Base-by-base conservation (phyloP, 2,113 vertebrate species). In the Takifugu bimaculatus region DNA sequence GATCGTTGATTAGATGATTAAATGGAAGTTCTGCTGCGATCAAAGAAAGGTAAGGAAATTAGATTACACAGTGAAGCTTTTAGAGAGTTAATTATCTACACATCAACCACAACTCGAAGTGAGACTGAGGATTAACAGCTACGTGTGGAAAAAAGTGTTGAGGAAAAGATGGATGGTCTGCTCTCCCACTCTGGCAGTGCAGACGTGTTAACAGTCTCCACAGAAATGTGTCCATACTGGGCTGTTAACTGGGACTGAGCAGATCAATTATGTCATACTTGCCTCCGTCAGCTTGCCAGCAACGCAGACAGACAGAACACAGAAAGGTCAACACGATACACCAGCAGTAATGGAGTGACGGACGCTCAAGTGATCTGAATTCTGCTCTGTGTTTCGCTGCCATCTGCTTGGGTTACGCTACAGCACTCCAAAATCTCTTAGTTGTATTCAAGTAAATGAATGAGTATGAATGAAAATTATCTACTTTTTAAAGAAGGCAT, bases 261-360 rank as follows among this genome's bases (percentile, higher is more conserved):
- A 2, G 7, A 13, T 42, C 13, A 27, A n/a, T 67, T 28, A 48
- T 51, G 47, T 76, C 63, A 79, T 89, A 90, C 88, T 90, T 88
- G 86, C 87, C 88, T 91, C 72, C 63, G 48, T 84, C 85, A 91
- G 85, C 87, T 90, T 66, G 82, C 66, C 78, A 39, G 83, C 64
- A 77, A 72, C 53, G 78, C 71, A 88, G 85, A 88, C 62, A 82
- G 61, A 84, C 62, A 81, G 74, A 81, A 65, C 69, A 82, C 43
- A 75, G 58, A 83, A 42, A 85, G 39, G 79, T 66, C 65, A 82
- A 76, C 65, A 61, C 35, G 15, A 75, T 13, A 59, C 64, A 73
- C 63, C 80, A 28, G 73, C 63, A 72, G 72, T 62, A 2, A 42
- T 56, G 64, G 13, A 44, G 50, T 6, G 47, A 65, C 65, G 54